A percentile compares a stretch with the other conserved stretches of the same genome.
phyloP scores from a whole-genome alignment of 2,797 vertebrate species.

The Thripadectes ignobilis region DNA sequence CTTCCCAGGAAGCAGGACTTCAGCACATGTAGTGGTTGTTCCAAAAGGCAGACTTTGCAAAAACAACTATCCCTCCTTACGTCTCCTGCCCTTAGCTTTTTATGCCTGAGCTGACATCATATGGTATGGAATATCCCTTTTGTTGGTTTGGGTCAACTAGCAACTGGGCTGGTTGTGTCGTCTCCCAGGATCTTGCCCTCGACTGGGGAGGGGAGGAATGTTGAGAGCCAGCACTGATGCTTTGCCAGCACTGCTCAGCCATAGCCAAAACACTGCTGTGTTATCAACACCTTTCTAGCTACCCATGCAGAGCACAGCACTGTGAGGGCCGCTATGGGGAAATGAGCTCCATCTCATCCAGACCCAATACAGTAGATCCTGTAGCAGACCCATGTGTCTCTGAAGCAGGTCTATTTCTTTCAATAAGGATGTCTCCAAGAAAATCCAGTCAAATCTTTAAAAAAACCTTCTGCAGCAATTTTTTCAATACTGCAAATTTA shows the following conservation, averaged over 20 bases:
- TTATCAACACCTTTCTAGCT: background rate
- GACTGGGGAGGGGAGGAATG: no score
- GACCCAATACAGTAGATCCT: background rate
- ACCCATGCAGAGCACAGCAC: background rate
- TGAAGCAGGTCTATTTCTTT: background rate
- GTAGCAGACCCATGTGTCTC: background rate
- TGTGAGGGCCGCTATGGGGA: background rate
- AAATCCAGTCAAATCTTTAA: background rate
- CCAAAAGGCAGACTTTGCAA: background rate
- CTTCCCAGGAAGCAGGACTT: background rate
- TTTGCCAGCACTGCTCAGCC: background rate
- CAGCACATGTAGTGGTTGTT: background rate
- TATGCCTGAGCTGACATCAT: background rate
- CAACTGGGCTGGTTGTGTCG: background rate
- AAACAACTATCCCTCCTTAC: background rate
- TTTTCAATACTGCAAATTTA: background rate
- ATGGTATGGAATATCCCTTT: background rate
- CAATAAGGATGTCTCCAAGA: background rate
- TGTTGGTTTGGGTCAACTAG: background rate
- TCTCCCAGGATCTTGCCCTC: background rate
- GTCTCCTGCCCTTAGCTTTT: background rate
- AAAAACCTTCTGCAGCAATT: background rate
- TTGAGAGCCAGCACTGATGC: background rate
- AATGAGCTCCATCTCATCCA: background rate
- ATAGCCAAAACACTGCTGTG: background rate